Percentiles rank a stretch among this genome's conserved stretches.
Conservation (phyloP, 2,888 invertebrate species). For the Cephalotes varians region DNA sequence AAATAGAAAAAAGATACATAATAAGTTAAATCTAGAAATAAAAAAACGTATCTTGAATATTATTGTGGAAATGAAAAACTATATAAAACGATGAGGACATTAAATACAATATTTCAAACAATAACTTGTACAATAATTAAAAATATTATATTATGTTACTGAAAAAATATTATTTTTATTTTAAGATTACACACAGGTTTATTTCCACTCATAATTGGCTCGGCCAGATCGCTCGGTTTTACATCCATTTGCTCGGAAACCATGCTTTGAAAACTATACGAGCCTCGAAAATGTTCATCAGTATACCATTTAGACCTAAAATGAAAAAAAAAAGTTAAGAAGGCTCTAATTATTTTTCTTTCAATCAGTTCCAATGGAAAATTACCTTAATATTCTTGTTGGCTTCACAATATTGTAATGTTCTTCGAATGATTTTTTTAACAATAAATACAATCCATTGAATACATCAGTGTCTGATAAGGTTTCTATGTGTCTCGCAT, state of each 20-base stretch:
- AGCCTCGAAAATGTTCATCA: conserved; percentile 90
- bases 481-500: conserved; percentile 88
- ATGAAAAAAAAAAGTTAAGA: not conserved
- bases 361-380: not conserved
- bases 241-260: conserved; percentile 86
- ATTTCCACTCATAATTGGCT: conserved; percentile 87
- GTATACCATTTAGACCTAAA: conserved; percentile 89
- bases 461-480: conserved; percentile 87
- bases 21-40: not conserved
- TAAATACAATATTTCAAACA: not conserved
- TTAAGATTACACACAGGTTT: conserved; percentile 81
- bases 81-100: not conserved
- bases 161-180: not conserved
- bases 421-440: conserved; percentile 87
- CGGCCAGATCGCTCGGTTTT: conserved; percentile 87
- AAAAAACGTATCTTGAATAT: not conserved
- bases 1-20: not conserved
- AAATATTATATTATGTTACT: too few relatives aligned
- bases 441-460: conserved; percentile 86
- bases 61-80: not conserved
- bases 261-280: conserved; percentile 89
- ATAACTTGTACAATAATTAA: not conserved
- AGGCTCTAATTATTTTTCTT: conserved; percentile 26
- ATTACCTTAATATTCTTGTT: conserved; percentile 87
- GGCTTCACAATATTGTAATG: conserved; percentile 87